phyloP scores from a whole-genome alignment of 2,113 vertebrate genomes.

The Malurus alboscapulatus region DNA sequence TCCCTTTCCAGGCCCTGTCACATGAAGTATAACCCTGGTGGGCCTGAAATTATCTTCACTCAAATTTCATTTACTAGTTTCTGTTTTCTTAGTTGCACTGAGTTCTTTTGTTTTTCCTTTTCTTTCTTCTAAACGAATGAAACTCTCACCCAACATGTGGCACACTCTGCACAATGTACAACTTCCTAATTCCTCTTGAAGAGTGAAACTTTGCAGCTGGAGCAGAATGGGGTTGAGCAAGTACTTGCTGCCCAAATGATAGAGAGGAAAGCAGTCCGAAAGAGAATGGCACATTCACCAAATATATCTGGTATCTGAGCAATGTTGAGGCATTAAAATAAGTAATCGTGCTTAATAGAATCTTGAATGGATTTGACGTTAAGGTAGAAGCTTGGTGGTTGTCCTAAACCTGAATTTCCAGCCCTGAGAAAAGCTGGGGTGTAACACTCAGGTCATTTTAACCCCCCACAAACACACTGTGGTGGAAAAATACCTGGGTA shows the following conservation, averaged over 20 bases:
- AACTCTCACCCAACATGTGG: background rate
- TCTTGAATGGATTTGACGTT: background rate
- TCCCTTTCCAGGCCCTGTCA: background rate
- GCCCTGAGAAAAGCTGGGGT: background rate
- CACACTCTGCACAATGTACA: background rate
- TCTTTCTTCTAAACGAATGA: background rate
- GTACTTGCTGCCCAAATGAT: background rate
- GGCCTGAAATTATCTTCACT: background rate
- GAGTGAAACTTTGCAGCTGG: background rate
- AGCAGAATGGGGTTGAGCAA: background rate
- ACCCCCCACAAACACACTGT: background rate
- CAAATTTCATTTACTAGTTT: background rate
- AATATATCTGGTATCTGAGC: background rate
- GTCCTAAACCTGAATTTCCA: background rate
- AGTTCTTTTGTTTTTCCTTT: background rate
- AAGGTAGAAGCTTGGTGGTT: background rate
- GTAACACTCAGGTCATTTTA: background rate
- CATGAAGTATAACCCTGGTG: fast-evolving
- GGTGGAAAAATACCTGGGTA: background rate
- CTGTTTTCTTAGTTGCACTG: background rate
- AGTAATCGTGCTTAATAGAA: background rate
- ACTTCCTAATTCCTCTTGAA: background rate
- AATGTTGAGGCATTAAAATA: background rate
- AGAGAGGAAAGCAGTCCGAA: background rate
- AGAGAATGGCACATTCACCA: background rate